Conservation (phyloP, 1,140 invertebrate species). For the Lepidurus arcticus region DNA sequence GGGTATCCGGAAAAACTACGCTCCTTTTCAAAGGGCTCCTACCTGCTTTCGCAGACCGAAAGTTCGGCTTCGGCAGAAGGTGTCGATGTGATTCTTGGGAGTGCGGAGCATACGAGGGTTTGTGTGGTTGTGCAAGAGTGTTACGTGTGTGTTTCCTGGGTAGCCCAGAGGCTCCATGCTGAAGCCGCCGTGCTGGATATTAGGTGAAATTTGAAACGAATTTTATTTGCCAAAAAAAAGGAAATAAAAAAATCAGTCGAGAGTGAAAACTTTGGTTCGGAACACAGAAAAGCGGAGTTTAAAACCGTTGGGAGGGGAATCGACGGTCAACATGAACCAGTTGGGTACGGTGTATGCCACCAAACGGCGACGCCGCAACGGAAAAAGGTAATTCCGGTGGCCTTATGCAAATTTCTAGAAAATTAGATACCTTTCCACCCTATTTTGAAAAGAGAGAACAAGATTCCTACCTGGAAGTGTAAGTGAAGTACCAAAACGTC, state of each 20-base stretch:
- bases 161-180: neutral
- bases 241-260: neutral
- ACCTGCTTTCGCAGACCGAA: too few species aligned
- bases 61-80: too few species aligned
- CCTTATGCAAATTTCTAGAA: slow-evolving; percentile 29
- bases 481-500: neutral
- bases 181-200: slow-evolving; percentile 16
- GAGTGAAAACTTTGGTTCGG: neutral
- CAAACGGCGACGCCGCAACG: slow-evolving; percentile 81
- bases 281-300: neutral
- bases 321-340: slow-evolving; percentile 62
- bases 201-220: neutral
- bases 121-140: neutral
- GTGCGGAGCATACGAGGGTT: too few species aligned
- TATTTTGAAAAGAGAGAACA: slow-evolving; percentile 13
- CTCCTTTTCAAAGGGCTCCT: too few species aligned
- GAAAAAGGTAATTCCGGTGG: slow-evolving; percentile 70
- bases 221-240: neutral
- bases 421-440: slow-evolving; percentile 33
- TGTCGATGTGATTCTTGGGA: too few species aligned
- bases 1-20: too few species aligned
- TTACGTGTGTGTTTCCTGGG: neutral
- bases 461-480: neutral
- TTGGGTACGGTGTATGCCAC: slow-evolving; percentile 91
- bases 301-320: slow-evolving; percentile 25